Conservation (phyloP, 1,140 invertebrate species). For the Harpegnathos saltator region DNA sequence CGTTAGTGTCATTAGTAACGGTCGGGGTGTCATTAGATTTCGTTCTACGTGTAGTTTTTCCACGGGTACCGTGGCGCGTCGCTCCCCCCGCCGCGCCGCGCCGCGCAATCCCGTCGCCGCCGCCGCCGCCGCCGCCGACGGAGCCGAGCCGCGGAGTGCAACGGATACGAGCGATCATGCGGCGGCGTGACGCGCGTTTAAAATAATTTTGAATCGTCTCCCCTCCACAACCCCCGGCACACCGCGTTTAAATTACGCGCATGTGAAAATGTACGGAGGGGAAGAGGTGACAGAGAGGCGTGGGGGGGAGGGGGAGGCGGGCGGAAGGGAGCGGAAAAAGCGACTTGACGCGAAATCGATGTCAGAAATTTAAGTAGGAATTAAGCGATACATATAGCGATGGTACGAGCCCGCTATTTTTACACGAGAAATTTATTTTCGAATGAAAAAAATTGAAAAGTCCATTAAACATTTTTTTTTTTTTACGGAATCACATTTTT, state of each 20-base stretch:
- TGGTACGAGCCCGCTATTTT: too few relatives aligned
- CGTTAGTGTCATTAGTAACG: slow-evolving; percentile 86
- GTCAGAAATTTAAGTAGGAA: too few relatives aligned
- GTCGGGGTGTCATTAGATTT: slow-evolving; percentile 86
- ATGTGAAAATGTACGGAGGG: not conserved
- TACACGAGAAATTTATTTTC: too few relatives aligned
- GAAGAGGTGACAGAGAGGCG: too few relatives aligned
- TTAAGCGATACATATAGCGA: too few relatives aligned
- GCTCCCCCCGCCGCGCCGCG: not conserved
- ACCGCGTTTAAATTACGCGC: not conserved
- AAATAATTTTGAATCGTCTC: slow-evolving; percentile 42
- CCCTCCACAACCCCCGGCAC: not conserved
- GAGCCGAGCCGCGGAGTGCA: slow-evolving; percentile 30
- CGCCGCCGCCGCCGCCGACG: not conserved
- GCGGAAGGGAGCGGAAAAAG: too few relatives aligned
- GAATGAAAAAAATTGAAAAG: too few relatives aligned
- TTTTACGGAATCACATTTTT: too few relatives aligned
- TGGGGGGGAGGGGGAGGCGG: too few relatives aligned
- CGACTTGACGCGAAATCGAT: too few relatives aligned
- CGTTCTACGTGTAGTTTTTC: slow-evolving; percentile 84
- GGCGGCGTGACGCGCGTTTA: slow-evolving; percentile 35
- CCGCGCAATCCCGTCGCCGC: too few relatives aligned
- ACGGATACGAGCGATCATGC: slow-evolving; percentile 49
- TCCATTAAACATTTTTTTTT: too few relatives aligned
- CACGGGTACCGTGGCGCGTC: slow-evolving; percentile 54